A percentile compares a stretch with the other conserved stretches of the same genome.
Evolutionary conservation across 2,797 vertebrate genomes (phyloP).

Genomic region (Synaphobranchus kaupii): DNA sequence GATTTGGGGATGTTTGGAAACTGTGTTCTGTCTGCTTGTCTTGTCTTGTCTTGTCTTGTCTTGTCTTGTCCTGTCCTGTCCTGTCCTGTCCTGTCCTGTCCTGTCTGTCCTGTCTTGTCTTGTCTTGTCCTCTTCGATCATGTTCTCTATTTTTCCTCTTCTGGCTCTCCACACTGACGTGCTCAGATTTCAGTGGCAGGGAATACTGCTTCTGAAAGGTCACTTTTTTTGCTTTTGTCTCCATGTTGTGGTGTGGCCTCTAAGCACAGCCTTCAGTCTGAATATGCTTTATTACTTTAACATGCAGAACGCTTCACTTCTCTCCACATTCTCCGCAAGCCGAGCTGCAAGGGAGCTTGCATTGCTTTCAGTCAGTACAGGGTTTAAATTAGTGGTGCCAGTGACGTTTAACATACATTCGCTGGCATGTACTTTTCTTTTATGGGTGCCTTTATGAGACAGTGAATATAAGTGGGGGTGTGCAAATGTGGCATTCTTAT

Average conservation of each 20-base stretch:
- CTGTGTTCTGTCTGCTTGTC: constrained; percentile 50
- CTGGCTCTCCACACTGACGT: constrained; percentile 44
- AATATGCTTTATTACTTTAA: constrained; percentile 28
- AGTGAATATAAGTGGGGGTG: constrained; percentile 13
- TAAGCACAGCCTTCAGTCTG: constrained; percentile 62
- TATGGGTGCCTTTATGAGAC: background rate
- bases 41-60: constrained; percentile 26
- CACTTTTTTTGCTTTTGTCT: constrained; percentile 52
- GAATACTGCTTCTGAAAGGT: constrained; percentile 62
- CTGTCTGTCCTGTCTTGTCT: constrained; percentile 47
- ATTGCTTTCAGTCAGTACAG: background rate
- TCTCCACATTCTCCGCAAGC: constrained; percentile 24
- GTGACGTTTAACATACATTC: background rate
- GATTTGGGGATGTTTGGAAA: constrained; percentile 38
- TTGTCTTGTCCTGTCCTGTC: constrained; percentile 41
- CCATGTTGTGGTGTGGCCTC: constrained; percentile 55
- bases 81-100: constrained; percentile 50
- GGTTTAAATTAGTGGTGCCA: background rate
- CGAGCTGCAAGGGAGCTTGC: background rate
- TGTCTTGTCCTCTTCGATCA: constrained; percentile 44
- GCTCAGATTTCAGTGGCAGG: constrained; percentile 57
- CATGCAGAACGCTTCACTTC: constrained; percentile 4
- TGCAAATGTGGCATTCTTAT: background rate
- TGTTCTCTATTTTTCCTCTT: constrained; percentile 34
- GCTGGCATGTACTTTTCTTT: background rate